Conservation (phyloP, 2,797 vertebrate species). For the Sebastes vulpes region DNA sequence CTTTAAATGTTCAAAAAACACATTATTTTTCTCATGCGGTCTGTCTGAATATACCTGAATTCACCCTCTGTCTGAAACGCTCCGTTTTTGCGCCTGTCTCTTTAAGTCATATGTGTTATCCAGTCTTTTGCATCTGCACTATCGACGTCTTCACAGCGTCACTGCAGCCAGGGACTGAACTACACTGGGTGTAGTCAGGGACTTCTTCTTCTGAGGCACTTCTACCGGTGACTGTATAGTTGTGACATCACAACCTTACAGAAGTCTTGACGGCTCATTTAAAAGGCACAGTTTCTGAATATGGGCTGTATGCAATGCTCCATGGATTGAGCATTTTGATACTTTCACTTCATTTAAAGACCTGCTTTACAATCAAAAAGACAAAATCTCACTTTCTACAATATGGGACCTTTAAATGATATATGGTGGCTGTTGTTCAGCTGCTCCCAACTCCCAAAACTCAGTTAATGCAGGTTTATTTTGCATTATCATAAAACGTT, state of each 20-base stretch:
- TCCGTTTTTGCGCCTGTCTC: neutral
- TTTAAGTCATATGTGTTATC: neutral
- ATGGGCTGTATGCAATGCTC: too few relatives aligned
- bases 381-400: too few relatives aligned
- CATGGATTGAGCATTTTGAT: too few relatives aligned
- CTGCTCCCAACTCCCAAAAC: too few relatives aligned
- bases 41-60: neutral
- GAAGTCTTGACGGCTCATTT: neutral
- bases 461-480: too few relatives aligned
- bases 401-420: too few relatives aligned
- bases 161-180: neutral
- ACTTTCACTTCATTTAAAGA: too few relatives aligned
- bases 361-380: too few relatives aligned
- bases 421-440: too few relatives aligned
- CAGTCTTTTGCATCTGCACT: neutral
- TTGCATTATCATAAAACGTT: too few relatives aligned
- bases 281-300: too few relatives aligned
- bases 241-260: neutral
- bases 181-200: neutral
- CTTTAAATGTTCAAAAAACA: neutral
- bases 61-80: neutral
- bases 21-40: neutral
- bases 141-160: neutral
- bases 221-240: neutral
- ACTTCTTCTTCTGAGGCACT: neutral